Percentiles rank a stretch among this genome's conserved stretches.
Conservation (phyloP, 2,113 vertebrate genomes). For the Lasiurus borealis region DNA sequence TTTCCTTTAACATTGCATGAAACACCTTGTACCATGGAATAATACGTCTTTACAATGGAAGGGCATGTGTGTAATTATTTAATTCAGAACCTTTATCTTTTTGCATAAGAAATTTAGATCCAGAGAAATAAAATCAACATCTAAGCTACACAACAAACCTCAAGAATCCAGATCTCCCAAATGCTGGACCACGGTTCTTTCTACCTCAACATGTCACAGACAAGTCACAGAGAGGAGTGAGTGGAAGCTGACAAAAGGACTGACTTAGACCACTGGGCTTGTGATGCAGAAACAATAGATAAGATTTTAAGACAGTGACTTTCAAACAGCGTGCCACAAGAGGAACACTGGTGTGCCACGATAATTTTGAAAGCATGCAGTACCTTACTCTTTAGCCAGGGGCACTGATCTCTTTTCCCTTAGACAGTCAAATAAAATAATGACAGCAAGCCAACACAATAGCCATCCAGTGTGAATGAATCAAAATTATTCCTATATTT, state of each 20-base stretch:
- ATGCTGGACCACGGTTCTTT: neutral
- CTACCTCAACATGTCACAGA: neutral
- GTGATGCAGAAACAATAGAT: slow-evolving; percentile 75
- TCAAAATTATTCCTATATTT: neutral
- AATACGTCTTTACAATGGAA: neutral
- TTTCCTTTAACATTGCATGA: neutral
- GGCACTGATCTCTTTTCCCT: neutral
- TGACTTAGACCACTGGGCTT: slow-evolving; percentile 52
- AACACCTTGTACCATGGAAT: neutral
- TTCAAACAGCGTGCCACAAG: neutral
- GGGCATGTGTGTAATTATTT: neutral
- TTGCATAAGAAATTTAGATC: neutral
- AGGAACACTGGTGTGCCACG: neutral
- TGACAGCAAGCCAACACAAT: neutral
- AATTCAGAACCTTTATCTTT: neutral
- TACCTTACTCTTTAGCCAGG: neutral
- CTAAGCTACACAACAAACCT: neutral
- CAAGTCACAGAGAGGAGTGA: slow-evolving; percentile 5
- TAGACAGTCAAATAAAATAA: neutral
- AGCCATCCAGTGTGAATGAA: neutral
- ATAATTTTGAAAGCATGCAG: neutral
- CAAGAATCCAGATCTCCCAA: neutral
- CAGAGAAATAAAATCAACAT: neutral
- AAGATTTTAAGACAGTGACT: neutral
- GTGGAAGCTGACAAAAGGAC: slow-evolving; percentile 38